These are phyloP conservation scores for Cepaea nemoralis DNA, from an alignment of 1,140 invertebrate species.

Conservation along the genomic window DNA sequence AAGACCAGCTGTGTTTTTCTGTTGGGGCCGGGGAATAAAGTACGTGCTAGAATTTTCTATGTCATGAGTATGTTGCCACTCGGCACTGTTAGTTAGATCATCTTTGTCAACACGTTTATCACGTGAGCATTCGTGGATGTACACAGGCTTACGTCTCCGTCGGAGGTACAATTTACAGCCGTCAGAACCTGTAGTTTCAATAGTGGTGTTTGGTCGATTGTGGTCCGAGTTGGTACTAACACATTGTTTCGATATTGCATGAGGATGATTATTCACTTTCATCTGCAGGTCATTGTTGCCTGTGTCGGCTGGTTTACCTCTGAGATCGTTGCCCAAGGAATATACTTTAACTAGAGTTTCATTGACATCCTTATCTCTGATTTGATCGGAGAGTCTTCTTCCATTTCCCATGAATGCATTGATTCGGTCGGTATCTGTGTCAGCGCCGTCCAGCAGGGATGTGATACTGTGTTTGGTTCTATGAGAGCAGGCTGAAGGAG, in stretches of 20 bases:
- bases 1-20: neutral
- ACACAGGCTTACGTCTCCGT: neutral
- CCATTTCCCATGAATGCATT: too few relatives aligned
- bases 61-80: too few relatives aligned
- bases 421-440: too few relatives aligned
- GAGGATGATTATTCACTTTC: too few relatives aligned
- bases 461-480: neutral
- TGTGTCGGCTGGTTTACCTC: too few relatives aligned
- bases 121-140: neutral
- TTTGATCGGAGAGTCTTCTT: neutral
- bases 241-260: too few relatives aligned
- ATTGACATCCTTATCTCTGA: neutral
- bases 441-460: neutral
- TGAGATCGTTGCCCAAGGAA: too few relatives aligned
- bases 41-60: neutral
- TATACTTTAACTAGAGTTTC: neutral
- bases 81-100: too few relatives aligned
- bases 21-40: neutral
- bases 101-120: neutral
- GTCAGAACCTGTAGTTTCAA: neutral
- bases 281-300: too few relatives aligned
- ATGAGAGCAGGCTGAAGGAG: neutral
- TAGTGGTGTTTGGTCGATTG: too few relatives aligned
- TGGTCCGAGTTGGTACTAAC: too few relatives aligned
- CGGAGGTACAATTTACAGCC: neutral